Evolutionary conservation across 2,113 vertebrate species (phyloP).

Genomic region (Excalfactoria chinensis): DNA sequence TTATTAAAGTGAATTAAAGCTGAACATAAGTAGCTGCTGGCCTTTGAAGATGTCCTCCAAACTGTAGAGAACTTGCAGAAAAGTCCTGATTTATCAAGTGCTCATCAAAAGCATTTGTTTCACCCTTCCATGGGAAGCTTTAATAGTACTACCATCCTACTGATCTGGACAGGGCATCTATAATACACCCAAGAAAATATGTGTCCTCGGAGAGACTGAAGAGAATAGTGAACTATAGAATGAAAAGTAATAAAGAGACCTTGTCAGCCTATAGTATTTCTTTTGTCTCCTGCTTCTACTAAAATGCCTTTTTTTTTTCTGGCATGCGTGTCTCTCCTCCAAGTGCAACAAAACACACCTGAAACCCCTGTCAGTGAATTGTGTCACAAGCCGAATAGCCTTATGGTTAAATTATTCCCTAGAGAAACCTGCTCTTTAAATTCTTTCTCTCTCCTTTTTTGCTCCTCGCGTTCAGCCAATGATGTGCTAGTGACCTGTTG

Average conservation of each 20-base stretch:
- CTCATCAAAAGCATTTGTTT: not conserved
- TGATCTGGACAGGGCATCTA: not conserved
- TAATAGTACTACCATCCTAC: not conserved
- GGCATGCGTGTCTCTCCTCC: not conserved
- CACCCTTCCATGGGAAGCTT: not conserved
- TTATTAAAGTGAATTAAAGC: not conserved
- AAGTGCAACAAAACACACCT: conserved; percentile 21
- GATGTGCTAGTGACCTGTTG: conserved; percentile 45
- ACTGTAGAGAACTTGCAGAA: not conserved
- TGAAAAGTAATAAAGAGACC: conserved; percentile 18
- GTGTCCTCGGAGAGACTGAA: conserved; percentile 4
- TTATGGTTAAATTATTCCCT: conserved; percentile 61
- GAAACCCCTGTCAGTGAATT: not conserved
- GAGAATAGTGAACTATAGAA: conserved; percentile 1
- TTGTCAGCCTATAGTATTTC: conserved; percentile 7
- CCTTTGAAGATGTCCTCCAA: not conserved
- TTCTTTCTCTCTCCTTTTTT: conserved; percentile 19
- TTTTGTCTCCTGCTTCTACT: not conserved
- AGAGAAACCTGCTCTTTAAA: conserved; percentile 50
- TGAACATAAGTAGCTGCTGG: not conserved
- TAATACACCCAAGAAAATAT: conserved; percentile 8
- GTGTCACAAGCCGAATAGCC: conserved; percentile 41
- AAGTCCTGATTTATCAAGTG: conserved; percentile 10
- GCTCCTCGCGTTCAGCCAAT: not conserved
- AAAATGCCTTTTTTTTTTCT: conserved; percentile 42